These are phyloP conservation scores for Taeniopygia guttata DNA, from an alignment of 2,797 vertebrate genomes.

Conservation along the genomic window DNA sequence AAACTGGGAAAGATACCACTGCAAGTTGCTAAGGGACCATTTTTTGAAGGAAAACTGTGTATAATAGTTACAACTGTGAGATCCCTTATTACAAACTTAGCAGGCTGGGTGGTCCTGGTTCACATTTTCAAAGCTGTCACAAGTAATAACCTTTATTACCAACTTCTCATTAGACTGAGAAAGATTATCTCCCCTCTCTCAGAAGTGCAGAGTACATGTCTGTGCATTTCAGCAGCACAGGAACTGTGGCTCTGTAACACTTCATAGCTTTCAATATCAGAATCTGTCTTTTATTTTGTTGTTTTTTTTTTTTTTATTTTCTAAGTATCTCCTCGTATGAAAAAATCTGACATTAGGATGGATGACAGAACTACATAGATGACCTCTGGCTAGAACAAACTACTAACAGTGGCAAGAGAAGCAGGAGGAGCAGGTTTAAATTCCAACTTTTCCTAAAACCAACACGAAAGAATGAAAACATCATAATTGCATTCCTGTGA, in stretches of 20 bases:
- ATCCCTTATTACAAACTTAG: not conserved
- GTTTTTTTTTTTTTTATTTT: not conserved
- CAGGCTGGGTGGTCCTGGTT: conserved; percentile 45
- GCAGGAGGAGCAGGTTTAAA: not conserved
- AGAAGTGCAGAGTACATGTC: not conserved
- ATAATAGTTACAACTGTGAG: not conserved
- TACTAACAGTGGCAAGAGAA: not conserved
- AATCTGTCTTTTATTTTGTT: not conserved
- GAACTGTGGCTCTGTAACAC: not conserved
- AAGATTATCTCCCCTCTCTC: not conserved
- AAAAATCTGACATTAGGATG: not conserved
- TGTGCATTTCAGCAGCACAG: not conserved
- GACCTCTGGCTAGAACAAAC: not conserved
- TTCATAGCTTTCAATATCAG: not conserved
- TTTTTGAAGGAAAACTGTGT: not conserved
- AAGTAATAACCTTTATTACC: conserved; percentile 38
- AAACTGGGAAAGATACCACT: not conserved
- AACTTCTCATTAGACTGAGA: not conserved
- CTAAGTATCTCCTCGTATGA: not conserved
- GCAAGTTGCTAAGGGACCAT: not conserved
- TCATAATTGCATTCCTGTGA: fast-evolving
- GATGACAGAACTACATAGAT: not conserved
- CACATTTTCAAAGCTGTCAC: conserved; percentile 40
- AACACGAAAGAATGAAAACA: not conserved
- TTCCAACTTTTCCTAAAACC: not conserved